These are phyloP conservation scores for Scaptomyza tumidula DNA, from an alignment of 2,888 invertebrate genomes.

Conservation along the genomic window DNA sequence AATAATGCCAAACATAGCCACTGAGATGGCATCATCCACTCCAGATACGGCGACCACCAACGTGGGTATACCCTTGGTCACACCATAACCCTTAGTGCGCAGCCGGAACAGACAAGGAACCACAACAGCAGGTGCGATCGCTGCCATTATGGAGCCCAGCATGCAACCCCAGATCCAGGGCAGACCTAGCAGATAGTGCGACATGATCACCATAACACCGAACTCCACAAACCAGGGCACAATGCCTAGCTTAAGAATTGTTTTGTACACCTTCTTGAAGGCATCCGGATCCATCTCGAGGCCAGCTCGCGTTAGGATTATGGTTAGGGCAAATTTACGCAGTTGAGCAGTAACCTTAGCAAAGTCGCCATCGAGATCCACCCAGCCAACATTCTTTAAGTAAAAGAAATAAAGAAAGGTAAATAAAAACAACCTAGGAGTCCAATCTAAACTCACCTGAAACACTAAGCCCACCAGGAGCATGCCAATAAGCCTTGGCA, in stretches of 20 bases:
- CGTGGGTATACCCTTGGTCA: slow-evolving; percentile 97
- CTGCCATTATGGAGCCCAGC: slow-evolving; percentile 93
- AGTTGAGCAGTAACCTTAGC: slow-evolving; percentile 88
- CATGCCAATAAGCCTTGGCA: slow-evolving; percentile 95
- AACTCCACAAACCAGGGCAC: slow-evolving; percentile 95
- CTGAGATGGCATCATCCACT: slow-evolving; percentile 97
- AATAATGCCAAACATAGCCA: slow-evolving; percentile 95
- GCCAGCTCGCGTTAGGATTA: slow-evolving; percentile 96
- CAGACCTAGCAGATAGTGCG: slow-evolving; percentile 90
- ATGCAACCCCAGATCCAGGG: slow-evolving; percentile 92
- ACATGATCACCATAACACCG: slow-evolving; percentile 88
- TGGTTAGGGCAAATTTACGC: slow-evolving; percentile 95
- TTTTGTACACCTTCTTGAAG: slow-evolving; percentile 92
- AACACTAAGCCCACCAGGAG: slow-evolving; percentile 91
- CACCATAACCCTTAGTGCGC: slow-evolving; percentile 94
- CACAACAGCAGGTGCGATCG: slow-evolving; percentile 98
- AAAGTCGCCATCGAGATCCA: slow-evolving; percentile 89
- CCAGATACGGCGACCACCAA: slow-evolving; percentile 97
- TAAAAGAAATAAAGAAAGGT: too few relatives aligned
- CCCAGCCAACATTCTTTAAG: slow-evolving; percentile 88
- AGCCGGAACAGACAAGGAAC: slow-evolving; percentile 96
- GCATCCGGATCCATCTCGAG: slow-evolving; percentile 95
- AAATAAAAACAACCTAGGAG: too few relatives aligned
- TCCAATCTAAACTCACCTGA: too few relatives aligned
- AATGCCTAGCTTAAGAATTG: slow-evolving; percentile 93